Evolutionary conservation across 2,888 invertebrate genomes (phyloP), one percentile per base, ranked within the genome.

Genomic region (Agonopterix arenella): DNA sequence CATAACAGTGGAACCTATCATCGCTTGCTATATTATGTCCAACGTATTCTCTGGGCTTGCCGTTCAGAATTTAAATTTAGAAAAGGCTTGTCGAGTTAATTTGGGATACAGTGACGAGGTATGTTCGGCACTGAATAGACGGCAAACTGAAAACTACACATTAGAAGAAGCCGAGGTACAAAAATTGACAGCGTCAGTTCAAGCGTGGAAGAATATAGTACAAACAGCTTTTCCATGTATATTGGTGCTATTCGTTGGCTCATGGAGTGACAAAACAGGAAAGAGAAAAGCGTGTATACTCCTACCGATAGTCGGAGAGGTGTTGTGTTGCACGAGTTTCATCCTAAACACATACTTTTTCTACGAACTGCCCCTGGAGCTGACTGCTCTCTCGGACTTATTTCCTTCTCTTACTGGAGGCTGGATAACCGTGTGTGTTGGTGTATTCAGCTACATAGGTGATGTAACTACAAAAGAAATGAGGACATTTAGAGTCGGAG

Each of bases 71-170:
- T 62, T 79, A 42, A 77, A 76, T 56, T 55, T 79, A 52, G 96
- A 96, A 77, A 96, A 96, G 72, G 96, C 96, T 0, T 96, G 96
- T 68, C 85, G 95, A 44, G 95, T 96, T 0, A 96, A 96, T 72
- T 86, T 96, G 54, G 91, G 90, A 36, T 95, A 93, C 63, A 90
- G 92, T 4, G 86, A 90, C 42, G 91, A 92, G 64, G 90, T 96
- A 9, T 96, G 96, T 70, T 92, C 93, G 56, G 95, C 96, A 0
- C 76, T 96, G 5, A 93, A 93, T 38, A 84, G 91, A 16, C 90
- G 96, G 58, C 90, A 94, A 56, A 95, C 95, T 0, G 92, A 91
- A 59, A 90, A 90, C 57, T 90, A 88, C 55, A 84, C 78, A 9
- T 71, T 81, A 37, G 89, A 92, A 57, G 92, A 92, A 70, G 89